Conservation (phyloP, 2,113 vertebrate genomes). For the Emydocephalus ijimae region DNA sequence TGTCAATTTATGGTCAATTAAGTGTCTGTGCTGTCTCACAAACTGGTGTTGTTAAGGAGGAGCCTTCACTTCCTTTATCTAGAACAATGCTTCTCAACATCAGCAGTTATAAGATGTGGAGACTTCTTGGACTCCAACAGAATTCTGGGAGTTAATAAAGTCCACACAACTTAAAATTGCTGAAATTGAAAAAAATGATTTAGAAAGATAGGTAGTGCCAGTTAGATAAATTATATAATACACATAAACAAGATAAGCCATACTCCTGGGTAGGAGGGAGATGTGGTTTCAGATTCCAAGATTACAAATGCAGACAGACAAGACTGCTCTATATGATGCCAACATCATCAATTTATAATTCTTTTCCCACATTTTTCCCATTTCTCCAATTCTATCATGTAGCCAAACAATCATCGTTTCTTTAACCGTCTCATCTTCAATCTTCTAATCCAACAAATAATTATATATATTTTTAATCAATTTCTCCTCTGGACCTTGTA, state of each 20-base stretch:
- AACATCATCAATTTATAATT: too few species aligned
- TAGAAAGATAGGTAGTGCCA: neutral
- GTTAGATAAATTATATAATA: neutral
- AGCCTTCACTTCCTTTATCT: neutral
- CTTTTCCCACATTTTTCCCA: too few species aligned
- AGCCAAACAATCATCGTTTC: too few species aligned
- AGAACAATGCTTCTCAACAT: neutral
- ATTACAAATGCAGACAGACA: too few species aligned
- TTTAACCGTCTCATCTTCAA: too few species aligned
- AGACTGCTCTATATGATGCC: too few species aligned
- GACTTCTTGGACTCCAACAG: neutral
- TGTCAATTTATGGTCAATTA: neutral
- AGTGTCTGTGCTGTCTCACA: neutral
- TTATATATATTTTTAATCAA: too few species aligned
- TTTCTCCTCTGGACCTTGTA: too few species aligned
- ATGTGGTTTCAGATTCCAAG: neutral
- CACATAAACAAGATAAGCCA: neutral
- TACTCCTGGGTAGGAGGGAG: neutral
- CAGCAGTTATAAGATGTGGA: neutral
- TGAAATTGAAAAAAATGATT: neutral
- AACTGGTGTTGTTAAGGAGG: neutral
- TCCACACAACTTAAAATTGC: neutral
- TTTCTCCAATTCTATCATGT: too few species aligned
- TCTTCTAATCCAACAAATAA: too few species aligned
- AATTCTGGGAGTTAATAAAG: neutral